Percentiles rank a stretch among this genome's conserved stretches.
phyloP scores from a whole-genome alignment of 2,113 vertebrate species.

The Neotoma lepida region DNA sequence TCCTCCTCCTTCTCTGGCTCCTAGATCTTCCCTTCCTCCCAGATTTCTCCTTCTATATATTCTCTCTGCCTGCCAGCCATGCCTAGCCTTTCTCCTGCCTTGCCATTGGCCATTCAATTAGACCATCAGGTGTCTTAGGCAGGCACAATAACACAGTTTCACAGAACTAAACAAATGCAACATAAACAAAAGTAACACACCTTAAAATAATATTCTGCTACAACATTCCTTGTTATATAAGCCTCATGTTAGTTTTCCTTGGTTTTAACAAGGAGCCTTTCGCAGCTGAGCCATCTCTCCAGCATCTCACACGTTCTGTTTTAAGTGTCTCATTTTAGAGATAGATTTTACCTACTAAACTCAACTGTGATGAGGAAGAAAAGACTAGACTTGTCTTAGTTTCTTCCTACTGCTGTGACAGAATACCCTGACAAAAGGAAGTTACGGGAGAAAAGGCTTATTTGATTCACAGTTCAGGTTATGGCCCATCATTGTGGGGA shows the following conservation, averaged over 20 bases:
- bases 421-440: neutral
- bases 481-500: neutral
- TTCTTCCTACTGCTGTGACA: neutral
- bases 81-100: too few relatives aligned
- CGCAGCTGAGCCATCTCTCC: neutral
- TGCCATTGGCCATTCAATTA: too few relatives aligned
- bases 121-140: too few relatives aligned
- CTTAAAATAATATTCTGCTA: too few relatives aligned
- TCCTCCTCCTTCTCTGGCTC: too few relatives aligned
- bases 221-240: neutral
- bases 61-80: too few relatives aligned
- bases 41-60: too few relatives aligned
- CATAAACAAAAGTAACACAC: too few relatives aligned
- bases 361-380: neutral
- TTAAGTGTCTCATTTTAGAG: constrained; percentile 51
- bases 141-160: too few relatives aligned
- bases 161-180: too few relatives aligned
- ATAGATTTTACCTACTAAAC: constrained; percentile 24
- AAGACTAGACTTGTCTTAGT: neutral
- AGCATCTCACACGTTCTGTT: neutral
- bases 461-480: neutral
- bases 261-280: neutral
- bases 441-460: neutral
- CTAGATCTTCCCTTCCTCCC: too few relatives aligned
- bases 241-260: neutral